A percentile compares a stretch with the other conserved stretches of the same genome.
Evolutionary conservation across 2,113 vertebrate genomes (phyloP).

Genomic region (Hippocampus mohnikei): DNA sequence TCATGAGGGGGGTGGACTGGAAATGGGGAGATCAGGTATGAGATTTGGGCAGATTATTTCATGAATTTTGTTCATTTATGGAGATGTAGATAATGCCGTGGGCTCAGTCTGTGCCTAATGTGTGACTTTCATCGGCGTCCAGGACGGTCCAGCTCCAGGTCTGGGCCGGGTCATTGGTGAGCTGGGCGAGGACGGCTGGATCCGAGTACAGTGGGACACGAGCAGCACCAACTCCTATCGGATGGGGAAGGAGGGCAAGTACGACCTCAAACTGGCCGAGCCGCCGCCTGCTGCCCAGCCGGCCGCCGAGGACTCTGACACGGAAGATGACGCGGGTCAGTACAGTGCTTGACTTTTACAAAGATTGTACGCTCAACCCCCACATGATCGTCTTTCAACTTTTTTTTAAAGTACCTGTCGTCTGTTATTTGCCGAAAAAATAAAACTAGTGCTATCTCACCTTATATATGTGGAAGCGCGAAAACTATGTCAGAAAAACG

Average conservation of each 20-base stretch:
- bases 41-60: not conserved
- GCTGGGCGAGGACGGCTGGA: constrained; percentile 96
- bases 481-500: too few relatives aligned
- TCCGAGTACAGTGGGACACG: constrained; percentile 96
- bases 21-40: constrained; percentile 97
- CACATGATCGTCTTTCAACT: too few relatives aligned
- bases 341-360: not conserved
- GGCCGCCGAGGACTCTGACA: constrained; percentile 87
- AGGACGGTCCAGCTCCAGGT: constrained; percentile 96
- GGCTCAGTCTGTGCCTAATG: not conserved
- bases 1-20: constrained; percentile 97
- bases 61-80: not conserved
- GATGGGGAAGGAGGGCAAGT: constrained; percentile 99
- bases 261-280: constrained; percentile 92
- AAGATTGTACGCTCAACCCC: too few relatives aligned
- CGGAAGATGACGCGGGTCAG: constrained; percentile 92
- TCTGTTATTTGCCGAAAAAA: too few relatives aligned
- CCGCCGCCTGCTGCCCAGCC: constrained; percentile 81
- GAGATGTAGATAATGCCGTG: not conserved
- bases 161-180: constrained; percentile 97
- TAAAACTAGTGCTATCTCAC: too few relatives aligned
- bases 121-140: not conserved
- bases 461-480: too few relatives aligned
- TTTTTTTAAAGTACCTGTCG: too few relatives aligned
- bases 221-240: constrained; percentile 98